phyloP scores from a whole-genome alignment of 2,888 invertebrate genomes.

The Leptopterna dolabrata region DNA sequence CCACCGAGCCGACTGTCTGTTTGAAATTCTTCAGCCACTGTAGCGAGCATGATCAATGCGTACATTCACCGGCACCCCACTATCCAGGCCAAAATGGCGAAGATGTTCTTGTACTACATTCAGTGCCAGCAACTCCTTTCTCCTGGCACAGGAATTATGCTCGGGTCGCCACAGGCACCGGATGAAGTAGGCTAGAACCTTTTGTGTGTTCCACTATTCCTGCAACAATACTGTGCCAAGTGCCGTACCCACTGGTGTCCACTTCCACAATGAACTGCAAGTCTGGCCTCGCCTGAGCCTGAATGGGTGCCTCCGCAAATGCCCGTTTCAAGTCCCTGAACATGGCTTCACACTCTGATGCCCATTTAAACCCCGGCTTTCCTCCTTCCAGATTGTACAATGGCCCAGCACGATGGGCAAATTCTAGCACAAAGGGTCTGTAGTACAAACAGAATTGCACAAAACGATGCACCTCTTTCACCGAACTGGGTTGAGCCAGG shows the following conservation, averaged over 20 bases:
- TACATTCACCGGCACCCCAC: no score
- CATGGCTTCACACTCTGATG: no score
- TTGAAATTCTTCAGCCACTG: slow-evolving; percentile 17
- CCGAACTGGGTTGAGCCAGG: background rate
- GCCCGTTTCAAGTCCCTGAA: slow-evolving; percentile 52
- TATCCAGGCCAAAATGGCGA: no score
- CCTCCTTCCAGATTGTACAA: background rate
- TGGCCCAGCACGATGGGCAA: background rate
- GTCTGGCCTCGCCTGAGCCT: background rate
- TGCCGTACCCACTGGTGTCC: background rate
- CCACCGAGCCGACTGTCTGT: background rate
- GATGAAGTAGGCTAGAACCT: background rate
- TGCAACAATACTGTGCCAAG: background rate
- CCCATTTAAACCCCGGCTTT: no score
- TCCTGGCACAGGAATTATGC: background rate
- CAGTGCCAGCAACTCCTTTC: background rate
- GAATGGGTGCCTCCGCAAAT: slow-evolving; percentile 38
- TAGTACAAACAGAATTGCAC: slow-evolving; percentile 3
- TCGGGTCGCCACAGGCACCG: background rate
- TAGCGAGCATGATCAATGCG: slow-evolving; percentile 23
- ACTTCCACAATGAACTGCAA: background rate
- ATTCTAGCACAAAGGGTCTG: background rate
- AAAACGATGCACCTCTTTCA: background rate
- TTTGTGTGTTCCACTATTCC: background rate
- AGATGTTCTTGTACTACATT: background rate